phyloP scores from a whole-genome alignment of 2,797 vertebrate species.

The Gymnocypris eckloni region DNA sequence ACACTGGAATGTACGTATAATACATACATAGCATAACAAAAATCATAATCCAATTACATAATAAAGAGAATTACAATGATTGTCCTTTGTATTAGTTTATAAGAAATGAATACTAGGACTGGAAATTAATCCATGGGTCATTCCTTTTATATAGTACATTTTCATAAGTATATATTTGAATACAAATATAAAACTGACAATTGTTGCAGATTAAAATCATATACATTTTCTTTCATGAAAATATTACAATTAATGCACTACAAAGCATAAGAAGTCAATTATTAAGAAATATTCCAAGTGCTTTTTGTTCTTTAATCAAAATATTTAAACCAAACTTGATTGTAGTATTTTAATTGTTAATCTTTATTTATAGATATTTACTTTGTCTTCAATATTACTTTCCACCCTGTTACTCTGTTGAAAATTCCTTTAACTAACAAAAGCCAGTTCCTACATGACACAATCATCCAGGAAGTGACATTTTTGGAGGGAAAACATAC shows the following conservation, averaged over 20 bases:
- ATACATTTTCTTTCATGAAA: not conserved
- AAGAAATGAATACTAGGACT: conserved; percentile 6
- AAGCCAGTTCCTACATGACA: not conserved
- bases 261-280: not conserved
- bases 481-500: not conserved
- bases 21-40: conserved; percentile 6
- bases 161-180: not conserved
- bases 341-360: not conserved
- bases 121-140: not conserved
- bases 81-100: conserved; percentile 52
- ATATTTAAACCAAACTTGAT: not conserved
- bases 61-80: conserved; percentile 39
- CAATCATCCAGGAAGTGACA: not conserved
- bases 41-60: conserved; percentile 25
- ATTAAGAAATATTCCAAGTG: not conserved
- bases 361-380: not conserved
- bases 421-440: not conserved
- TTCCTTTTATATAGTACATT: not conserved
- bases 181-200: conserved; percentile 3
- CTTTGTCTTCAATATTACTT: not conserved
- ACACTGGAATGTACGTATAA: conserved; percentile 47
- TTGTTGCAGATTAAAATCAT: not conserved
- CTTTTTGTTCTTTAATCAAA: not conserved
- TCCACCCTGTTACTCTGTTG: not conserved
- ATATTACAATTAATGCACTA: not conserved